These are phyloP conservation scores for Trematocara nigrifrons DNA, from an alignment of 2,113 vertebrate genomes.

Conservation along the genomic window DNA sequence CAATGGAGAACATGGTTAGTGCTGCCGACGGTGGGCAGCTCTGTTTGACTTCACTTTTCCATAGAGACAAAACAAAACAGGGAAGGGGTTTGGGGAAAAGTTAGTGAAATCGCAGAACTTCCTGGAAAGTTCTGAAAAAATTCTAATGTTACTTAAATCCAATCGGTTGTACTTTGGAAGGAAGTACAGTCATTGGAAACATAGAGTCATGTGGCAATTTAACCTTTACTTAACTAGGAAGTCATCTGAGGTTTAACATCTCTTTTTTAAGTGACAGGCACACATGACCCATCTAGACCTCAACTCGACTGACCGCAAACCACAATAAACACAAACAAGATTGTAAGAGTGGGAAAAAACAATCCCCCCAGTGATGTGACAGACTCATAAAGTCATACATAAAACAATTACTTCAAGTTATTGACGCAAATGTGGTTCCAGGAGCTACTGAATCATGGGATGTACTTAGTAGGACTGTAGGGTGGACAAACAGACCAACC, in stretches of 20 bases:
- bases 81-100: not conserved
- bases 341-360: not conserved
- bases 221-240: not conserved
- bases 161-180: not conserved
- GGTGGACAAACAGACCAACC: not conserved
- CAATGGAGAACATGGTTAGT: not conserved
- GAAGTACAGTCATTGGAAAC: not conserved
- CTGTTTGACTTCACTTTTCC: not conserved
- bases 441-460: not conserved
- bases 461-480: not conserved
- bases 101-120: not conserved
- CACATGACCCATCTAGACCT: not conserved
- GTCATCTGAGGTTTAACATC: not conserved
- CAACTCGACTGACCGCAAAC: accelerated
- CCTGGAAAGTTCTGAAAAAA: not conserved
- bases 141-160: not conserved
- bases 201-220: not conserved
- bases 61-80: not conserved
- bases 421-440: not conserved
- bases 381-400: not conserved
- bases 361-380: not conserved
- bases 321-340: not conserved
- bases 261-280: not conserved
- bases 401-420: not conserved
- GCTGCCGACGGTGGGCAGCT: not conserved